Percentiles rank a stretch among this genome's conserved stretches.
These are phyloP conservation scores for Alitta virens DNA, from an alignment of 2,888 invertebrate species.

Conservation along the genomic window DNA sequence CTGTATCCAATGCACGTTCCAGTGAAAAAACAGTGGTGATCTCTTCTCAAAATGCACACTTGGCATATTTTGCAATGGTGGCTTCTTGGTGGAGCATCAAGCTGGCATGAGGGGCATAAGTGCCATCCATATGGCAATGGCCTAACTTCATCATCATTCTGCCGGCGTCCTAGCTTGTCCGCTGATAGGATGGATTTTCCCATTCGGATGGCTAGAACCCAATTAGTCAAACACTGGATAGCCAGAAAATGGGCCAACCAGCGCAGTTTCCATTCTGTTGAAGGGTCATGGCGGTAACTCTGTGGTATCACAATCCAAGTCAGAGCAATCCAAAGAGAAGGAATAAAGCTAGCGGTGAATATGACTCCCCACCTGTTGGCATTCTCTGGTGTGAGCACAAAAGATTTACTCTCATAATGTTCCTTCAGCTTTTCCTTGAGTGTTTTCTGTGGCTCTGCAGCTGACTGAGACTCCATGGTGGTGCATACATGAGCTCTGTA, in stretches of 20 bases:
- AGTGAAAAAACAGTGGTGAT: slow-evolving; percentile 17
- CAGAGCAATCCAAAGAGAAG: no score
- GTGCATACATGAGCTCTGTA: neutral
- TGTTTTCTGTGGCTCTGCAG: neutral
- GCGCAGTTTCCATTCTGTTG: no score
- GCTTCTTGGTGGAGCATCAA: slow-evolving; percentile 4
- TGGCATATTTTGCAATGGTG: slow-evolving; percentile 14
- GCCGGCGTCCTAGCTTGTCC: neutral
- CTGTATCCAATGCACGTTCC: slow-evolving; percentile 6
- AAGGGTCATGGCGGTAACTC: no score
- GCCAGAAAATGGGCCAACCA: neutral
- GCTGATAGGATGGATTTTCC: neutral
- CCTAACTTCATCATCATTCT: neutral
- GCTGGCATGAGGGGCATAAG: neutral
- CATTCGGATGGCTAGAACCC: neutral
- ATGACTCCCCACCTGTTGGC: neutral
- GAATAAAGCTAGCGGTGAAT: neutral
- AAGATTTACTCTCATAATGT: neutral
- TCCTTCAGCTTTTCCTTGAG: neutral
- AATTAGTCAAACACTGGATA: neutral
- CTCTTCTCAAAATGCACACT: slow-evolving; percentile 10
- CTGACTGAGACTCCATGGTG: neutral
- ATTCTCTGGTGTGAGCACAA: neutral
- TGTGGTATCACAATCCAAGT: no score
- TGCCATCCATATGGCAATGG: neutral